A percentile compares a stretch with the other conserved stretches of the same genome.
phyloP scores from a whole-genome alignment of 2,888 invertebrate species.

The Alloscopus bannaensis region DNA sequence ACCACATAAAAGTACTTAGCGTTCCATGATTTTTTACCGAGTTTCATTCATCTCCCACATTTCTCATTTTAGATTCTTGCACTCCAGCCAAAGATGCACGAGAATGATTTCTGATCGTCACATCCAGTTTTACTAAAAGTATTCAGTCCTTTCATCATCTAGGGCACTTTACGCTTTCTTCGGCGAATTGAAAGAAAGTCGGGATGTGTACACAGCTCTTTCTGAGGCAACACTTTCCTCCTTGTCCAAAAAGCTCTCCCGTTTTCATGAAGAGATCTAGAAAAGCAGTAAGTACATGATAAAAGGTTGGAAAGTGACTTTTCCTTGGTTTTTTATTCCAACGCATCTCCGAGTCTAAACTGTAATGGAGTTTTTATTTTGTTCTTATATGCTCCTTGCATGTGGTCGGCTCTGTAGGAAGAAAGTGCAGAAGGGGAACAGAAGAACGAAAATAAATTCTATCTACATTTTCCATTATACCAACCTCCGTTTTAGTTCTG shows the following conservation, averaged over 20 bases:
- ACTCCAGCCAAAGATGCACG: neutral
- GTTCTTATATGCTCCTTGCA: neutral
- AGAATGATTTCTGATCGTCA: neutral
- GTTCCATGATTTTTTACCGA: conserved; percentile 12
- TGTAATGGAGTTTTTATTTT: too few species aligned
- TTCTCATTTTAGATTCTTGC: neutral
- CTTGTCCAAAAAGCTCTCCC: conserved; percentile 43
- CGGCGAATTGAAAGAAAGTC: neutral
- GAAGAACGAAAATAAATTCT: conserved; percentile 34
- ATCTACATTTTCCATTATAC: neutral
- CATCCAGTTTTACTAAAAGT: conserved; percentile 6
- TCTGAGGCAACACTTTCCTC: neutral
- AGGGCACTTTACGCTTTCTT: neutral
- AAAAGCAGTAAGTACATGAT: conserved; percentile 23
- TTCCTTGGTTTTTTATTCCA: neutral
- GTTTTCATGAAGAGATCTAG: conserved; percentile 46
- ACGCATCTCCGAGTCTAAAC: conserved; percentile 2
- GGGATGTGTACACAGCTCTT: neutral
- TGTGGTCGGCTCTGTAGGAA: conserved; percentile 1
- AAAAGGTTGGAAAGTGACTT: conserved; percentile 47
- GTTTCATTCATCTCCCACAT: conserved; percentile 8
- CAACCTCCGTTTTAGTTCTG: too few species aligned
- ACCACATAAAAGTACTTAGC: conserved; percentile 39
- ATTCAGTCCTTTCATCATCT: too few species aligned
- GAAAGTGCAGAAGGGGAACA: conserved; percentile 42